Base-by-base conservation (phyloP, 2,888 invertebrate species). In the Craniophora ligustri region DNA sequence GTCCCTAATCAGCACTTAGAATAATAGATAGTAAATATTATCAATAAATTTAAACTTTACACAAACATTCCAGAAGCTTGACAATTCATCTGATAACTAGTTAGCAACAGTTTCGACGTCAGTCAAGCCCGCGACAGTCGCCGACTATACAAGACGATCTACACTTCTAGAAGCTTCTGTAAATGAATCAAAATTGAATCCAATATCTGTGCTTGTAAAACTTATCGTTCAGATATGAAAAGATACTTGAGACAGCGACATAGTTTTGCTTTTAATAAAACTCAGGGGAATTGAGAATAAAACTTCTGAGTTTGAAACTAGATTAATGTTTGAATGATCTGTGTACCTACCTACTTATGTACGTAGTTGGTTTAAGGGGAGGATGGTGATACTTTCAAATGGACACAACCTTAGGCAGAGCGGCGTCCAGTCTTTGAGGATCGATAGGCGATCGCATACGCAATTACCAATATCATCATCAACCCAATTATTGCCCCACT, bases 51-150 rank as follows among this genome's bases (percentile, higher is more conserved):
- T 46, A 31, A 11, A n/a, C n/a, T n/a, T 45, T 68, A 64, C 35
- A 30, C 32, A 26, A 59, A 40, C 39, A 47, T 31, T 47, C 28
- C 50, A 23, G 38, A 13, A 69, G 10, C 31, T 41, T 30, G 51
- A 67, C 53, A 58, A 46, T 57, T 46, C 46, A 58, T 53, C 56
- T 39, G 53, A 56, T 69, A 69, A 56, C 40, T 16, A 72, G 69
- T 26, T n/a, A 26, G 10, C 26, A n/a, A 26, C 5, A 26, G 26
- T 64, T 68, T 55, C 69, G 70, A 69, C 59, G 47, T 42, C 64
- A 16, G 56, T 50, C 26, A 53, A 26, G 31, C 16, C 35, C 48
- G 47, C 23, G 3, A 16, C 35, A 47, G 34, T 54, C 54, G 21
- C 23, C 14, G 14, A 16, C n/a, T 44, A 5, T 38, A 14, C 10